A percentile compares a stretch with the other conserved stretches of the same genome.
These are phyloP conservation scores for Cettia cetti DNA, from an alignment of 2,113 vertebrate species.

Conservation along the genomic window DNA sequence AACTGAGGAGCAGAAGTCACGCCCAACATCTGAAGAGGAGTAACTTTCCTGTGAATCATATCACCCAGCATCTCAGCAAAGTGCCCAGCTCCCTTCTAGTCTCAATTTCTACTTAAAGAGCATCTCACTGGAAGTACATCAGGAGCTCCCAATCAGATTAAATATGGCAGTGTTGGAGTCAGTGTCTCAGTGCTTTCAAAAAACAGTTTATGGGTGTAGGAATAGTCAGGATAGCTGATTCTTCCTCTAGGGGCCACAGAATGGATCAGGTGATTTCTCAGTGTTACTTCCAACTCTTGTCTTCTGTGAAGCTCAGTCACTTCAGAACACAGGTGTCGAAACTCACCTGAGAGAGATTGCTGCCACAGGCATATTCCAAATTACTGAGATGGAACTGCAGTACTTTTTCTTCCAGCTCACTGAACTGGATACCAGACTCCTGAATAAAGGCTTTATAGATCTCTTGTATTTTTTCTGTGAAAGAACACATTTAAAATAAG, in stretches of 20 bases:
- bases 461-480: slow-evolving; percentile 92
- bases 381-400: slow-evolving; percentile 97
- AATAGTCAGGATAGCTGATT: background rate
- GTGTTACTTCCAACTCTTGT: background rate
- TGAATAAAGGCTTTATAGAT: slow-evolving; percentile 92
- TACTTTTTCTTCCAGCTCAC: slow-evolving; percentile 90
- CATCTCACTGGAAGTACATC: background rate
- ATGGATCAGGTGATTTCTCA: background rate
- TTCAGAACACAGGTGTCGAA: background rate
- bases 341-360: slow-evolving; percentile 85
- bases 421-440: slow-evolving; percentile 95
- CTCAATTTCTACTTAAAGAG: background rate
- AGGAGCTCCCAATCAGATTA: background rate
- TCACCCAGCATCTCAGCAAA: background rate
- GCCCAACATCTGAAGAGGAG: background rate
- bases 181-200: background rate
- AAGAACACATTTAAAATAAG: background rate
- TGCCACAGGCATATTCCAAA: slow-evolving; percentile 94
- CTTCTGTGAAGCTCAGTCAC: background rate
- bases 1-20: background rate
- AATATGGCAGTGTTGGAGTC: background rate
- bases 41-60: background rate
- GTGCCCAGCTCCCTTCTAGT: background rate
- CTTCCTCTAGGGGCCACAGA: background rate
- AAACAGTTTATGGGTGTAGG: background rate